Base-by-base conservation (phyloP, 2,113 vertebrate genomes). In the Oostethus manadensis region DNA sequence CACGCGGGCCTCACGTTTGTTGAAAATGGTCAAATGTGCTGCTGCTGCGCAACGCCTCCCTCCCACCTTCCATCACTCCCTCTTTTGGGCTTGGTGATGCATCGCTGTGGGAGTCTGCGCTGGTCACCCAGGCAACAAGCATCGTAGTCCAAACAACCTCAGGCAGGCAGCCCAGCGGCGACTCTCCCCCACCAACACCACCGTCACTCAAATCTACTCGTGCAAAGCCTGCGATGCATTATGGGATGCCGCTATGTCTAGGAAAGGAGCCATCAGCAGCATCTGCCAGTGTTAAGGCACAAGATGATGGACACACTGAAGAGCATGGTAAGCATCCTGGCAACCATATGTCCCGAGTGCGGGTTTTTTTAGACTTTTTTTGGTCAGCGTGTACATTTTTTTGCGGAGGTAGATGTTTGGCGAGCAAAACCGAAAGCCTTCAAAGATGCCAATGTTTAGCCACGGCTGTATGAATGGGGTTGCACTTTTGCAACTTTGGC, bases 111-210 rank as follows among this genome's bases (percentile, higher is more conserved):
- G 64, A 78, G 73, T 64, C 51, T 49, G 38, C 59, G 73, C 70
- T 74, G 40, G 81, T 88, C 77, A 79, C 84, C 83, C 51, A 77
- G 72, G 82, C 70, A 86, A 85, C 78, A 66, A 66, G 66, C 60
- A 29, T 50, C 45, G 58, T 50, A 53, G 57, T 56, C 58, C 58
- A 68, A 83, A 81, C 67, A 76, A 76, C 75, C 71, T 38, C 6
- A 64, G 79, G 79, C 78, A 71, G 71, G 51, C 63, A 79, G 71
- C 69, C 81, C 74, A 50, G 75, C 33, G 18, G 73, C 75, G 79
- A 74, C 70, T 40, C 53, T 6, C 17, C 11, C 23, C 7, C 26
- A 17, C 29, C 29, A 8, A 8, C 7, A 3, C 49, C 22, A 21
- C 53, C 53, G 40, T 55, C 53, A 55, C 53, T 55, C 53, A 55